Evolutionary conservation across 2,113 vertebrate genomes (phyloP), one percentile per base, ranked within the genome.

Genomic region (Dissostichus mawsoni): DNA sequence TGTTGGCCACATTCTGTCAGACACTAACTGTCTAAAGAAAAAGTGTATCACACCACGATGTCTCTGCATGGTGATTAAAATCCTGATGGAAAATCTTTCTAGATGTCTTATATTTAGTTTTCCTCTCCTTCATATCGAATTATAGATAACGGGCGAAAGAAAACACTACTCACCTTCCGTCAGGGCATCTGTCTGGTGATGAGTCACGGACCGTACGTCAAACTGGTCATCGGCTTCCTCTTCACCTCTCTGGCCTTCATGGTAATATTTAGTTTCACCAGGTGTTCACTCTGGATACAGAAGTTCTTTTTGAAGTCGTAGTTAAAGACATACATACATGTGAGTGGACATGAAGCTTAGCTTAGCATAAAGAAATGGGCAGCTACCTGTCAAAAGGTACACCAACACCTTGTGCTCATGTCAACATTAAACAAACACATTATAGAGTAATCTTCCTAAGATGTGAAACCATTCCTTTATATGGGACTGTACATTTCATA

Each of bases 191-290:
- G 95, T 75, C 82, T 97, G 85, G 96, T 99, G 70, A 95, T 97
- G 96, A 94, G 95, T 59, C 95, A 99, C 0, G 85, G 95, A n/a
- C 96, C 98, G 0, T 99, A 99, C 17, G 78, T 97, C 85, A 98
- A 95, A 67, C 96, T 99, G 72, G 96, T 99, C 1, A 87, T 95
- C 0, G 97, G 94, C 80, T 99, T 99, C 93, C 97, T 99, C 85
- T 99, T 98, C 87, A 98, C 97, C 56, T 98, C 97, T 0, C 92
- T 99, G 88, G 98, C 95, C 69, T 99, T 99, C 88, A 98, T 98
- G 98, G 98, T 99, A 80, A 93, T 91, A 8, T 17, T 63, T 14
- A 8, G 4, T 41, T 52, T 61, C 11, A 5, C 62, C 29, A 13
- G 16, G 7, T 7, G 20, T 47, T n/a, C n/a, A n/a, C n/a, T n/a